A percentile compares a stretch with the other conserved stretches of the same genome.
Evolutionary conservation across 2,888 invertebrate genomes (phyloP).

Genomic region (Rhyacophila evoluta): DNA sequence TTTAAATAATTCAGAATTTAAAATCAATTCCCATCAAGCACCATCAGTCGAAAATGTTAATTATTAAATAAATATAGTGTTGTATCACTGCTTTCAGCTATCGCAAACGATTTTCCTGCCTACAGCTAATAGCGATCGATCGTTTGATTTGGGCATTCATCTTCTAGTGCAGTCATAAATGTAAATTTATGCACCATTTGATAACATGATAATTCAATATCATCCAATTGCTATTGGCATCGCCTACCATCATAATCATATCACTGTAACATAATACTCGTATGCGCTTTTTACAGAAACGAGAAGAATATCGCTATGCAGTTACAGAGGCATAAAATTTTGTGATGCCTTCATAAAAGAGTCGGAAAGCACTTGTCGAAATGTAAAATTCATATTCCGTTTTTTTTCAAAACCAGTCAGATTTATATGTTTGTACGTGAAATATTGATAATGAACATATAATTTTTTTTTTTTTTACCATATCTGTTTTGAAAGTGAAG

Average conservation of each 20-base stretch:
- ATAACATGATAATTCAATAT: background rate
- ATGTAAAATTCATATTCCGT: no score
- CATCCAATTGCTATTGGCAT: background rate
- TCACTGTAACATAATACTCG: background rate
- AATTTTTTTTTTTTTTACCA: no score
- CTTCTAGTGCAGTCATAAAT: background rate
- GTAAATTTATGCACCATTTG: constrained; percentile 19
- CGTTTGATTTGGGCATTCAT: background rate
- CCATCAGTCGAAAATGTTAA: no score
- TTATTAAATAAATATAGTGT: no score
- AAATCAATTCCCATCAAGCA: no score
- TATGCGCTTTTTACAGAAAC: background rate
- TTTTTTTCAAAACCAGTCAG: no score
- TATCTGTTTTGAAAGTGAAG: no score
- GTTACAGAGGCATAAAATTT: background rate
- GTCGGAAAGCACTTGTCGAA: no score
- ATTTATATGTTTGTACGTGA: no score
- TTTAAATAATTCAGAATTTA: no score
- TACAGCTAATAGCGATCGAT: background rate
- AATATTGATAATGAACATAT: no score
- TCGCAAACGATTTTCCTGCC: background rate
- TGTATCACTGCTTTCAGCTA: background rate
- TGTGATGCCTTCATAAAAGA: background rate
- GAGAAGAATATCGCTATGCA: background rate
- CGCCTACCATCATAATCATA: background rate